Evolutionary conservation across 2,888 invertebrate species (phyloP).

Genomic region (Keiferia lycopersicella): DNA sequence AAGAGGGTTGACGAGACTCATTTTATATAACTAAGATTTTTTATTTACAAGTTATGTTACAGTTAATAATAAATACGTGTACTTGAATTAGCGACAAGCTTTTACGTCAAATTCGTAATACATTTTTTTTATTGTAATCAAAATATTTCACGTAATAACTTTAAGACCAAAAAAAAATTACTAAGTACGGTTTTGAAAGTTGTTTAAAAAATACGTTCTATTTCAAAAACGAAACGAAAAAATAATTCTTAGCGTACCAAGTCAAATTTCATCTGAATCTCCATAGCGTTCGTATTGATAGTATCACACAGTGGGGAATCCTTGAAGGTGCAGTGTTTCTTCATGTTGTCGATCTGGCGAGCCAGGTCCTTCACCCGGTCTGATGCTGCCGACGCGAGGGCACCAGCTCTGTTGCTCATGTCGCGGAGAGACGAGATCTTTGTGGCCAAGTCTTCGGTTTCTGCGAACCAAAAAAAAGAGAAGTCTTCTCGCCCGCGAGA

Average conservation of each 20-base stretch:
- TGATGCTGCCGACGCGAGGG: slow-evolving; percentile 77
- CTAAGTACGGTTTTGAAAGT: too few species aligned
- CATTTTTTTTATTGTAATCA: too few species aligned
- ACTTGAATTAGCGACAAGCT: too few species aligned
- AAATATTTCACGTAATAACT: too few species aligned
- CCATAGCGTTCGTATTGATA: slow-evolving; percentile 86
- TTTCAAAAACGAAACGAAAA: not conserved
- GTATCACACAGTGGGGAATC: slow-evolving; percentile 90
- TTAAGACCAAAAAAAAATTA: too few species aligned
- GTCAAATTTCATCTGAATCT: slow-evolving; percentile 83
- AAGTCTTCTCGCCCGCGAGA: too few species aligned
- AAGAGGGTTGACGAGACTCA: too few species aligned
- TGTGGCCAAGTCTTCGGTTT: slow-evolving; percentile 79
- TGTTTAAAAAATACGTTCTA: not conserved
- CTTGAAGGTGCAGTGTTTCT: slow-evolving; percentile 84
- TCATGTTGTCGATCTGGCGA: slow-evolving; percentile 80
- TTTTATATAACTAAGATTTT: too few species aligned
- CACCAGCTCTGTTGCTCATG: slow-evolving; percentile 78
- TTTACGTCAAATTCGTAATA: too few species aligned
- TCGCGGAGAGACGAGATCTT: slow-evolving; percentile 81
- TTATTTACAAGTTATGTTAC: too few species aligned
- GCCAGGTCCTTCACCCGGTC: slow-evolving; percentile 82
- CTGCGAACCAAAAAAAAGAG: slow-evolving; percentile 74
- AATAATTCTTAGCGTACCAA: slow-evolving; percentile 63
- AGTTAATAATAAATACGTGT: too few species aligned